Percentiles rank a stretch among this genome's conserved stretches.
phyloP scores from a whole-genome alignment of 2,797 vertebrate genomes.

The Triplophysa yarkandensis region DNA sequence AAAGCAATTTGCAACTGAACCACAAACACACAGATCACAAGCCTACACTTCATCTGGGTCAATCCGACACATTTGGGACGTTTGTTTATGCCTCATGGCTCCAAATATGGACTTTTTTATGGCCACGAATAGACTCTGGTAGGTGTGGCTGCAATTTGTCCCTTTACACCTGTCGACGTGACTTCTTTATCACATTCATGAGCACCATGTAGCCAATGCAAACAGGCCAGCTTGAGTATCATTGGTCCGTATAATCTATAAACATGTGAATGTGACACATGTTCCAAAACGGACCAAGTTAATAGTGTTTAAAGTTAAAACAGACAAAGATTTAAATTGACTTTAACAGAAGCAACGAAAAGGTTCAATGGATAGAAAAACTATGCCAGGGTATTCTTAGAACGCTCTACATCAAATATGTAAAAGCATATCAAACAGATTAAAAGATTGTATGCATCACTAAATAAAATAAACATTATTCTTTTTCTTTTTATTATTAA shows the following conservation, averaged over 20 bases:
- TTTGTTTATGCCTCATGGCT: slow-evolving; percentile 33
- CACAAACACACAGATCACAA: slow-evolving; percentile 26
- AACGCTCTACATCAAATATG: background rate
- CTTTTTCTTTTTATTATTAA: too few relatives aligned
- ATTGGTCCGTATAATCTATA: slow-evolving; percentile 16
- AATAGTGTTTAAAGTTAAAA: background rate
- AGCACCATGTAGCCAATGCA: slow-evolving; percentile 32
- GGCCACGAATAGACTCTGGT: slow-evolving; percentile 46
- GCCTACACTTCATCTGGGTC: slow-evolving; percentile 25
- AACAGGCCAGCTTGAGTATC: slow-evolving; percentile 26
- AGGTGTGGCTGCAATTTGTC: slow-evolving; percentile 55
- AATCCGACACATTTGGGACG: slow-evolving; percentile 24
- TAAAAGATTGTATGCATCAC: too few relatives aligned
- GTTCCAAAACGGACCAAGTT: slow-evolving; percentile 1
- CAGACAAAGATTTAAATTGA: background rate
- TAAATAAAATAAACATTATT: too few relatives aligned
- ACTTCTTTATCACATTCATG: slow-evolving; percentile 43
- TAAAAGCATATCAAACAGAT: too few relatives aligned
- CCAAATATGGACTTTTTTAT: slow-evolving; percentile 24
- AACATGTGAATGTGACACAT: background rate
- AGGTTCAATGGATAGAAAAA: too few relatives aligned
- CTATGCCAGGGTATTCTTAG: background rate
- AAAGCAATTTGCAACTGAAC: slow-evolving; percentile 15
- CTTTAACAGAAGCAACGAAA: too few relatives aligned
- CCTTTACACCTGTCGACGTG: slow-evolving; percentile 56